Base-by-base conservation (phyloP, 2,888 invertebrate genomes). In the Poecilus cupreus region DNA sequence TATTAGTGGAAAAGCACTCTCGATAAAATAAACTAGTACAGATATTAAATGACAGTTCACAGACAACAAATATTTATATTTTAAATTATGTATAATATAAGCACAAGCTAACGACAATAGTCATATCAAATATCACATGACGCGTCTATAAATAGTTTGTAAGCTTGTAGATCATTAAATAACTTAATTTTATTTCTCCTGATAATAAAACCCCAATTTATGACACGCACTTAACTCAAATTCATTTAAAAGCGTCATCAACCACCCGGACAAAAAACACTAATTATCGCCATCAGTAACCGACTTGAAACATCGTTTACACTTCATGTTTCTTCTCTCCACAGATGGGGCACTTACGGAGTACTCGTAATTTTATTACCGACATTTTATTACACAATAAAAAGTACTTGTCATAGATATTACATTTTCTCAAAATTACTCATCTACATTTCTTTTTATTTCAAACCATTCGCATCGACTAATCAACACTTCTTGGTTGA, bases 231-330 rank as follows among this genome's bases (percentile, higher is more conserved):
- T 68, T 68, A 43, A 72, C 72, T 72, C 72, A 49, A 16, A 24
- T 22, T 24, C 26, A 43, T 46, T 72, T 72, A 72, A 72, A 72
- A 49, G 72, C 72, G 13, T 22, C 46, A 72, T 72, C 43, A 72
- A 72, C 49, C 18, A 72, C 43, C 22, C 43, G 22, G 49, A 46
- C 49, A 72, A 72, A 72, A 72, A 72, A 72, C 46, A 26, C 72
- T 72, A 72, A 72, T 72, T 72, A 72, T 72, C 72, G 22, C 39
- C 68, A 68, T 72, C 46, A 46, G 24, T 70, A 70, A 72, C 24
- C 46, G 13, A 49, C 49, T 72, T 60, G 10, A 26, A 72, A n/a
- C 60, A 60, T 13, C 60, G 60, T 60, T 60, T 60, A 60, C 60
- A 60, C 60, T 72, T 72, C 24, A 49, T 24, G 22, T 70, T 16